These are phyloP conservation scores for Sinonovacula constricta DNA, from an alignment of 1,140 invertebrate genomes.

Conservation along the genomic window DNA sequence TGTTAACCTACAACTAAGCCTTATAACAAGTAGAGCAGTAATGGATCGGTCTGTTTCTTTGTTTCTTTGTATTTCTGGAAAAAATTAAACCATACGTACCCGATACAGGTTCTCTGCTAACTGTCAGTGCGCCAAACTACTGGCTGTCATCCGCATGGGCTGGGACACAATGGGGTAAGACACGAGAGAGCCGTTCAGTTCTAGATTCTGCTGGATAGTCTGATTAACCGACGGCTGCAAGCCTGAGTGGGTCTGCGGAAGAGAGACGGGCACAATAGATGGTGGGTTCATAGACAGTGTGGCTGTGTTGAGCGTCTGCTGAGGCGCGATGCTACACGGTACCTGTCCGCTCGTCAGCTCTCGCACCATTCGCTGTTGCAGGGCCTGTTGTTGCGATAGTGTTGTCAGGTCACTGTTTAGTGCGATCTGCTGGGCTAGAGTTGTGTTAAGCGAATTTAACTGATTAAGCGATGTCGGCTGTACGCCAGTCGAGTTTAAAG, in stretches of 20 bases:
- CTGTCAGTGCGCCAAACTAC: conserved; percentile 73
- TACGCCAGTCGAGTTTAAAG: conserved; percentile 54
- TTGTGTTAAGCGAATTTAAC: conserved; percentile 62
- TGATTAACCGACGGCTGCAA: conserved; percentile 49
- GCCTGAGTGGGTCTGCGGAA: conserved; percentile 61
- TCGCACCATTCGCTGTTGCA: conserved; percentile 65
- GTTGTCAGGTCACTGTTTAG: conserved; percentile 75
- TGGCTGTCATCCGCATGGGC: conserved; percentile 75
- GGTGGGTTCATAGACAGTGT: conserved; percentile 68
- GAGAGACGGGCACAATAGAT: conserved; percentile 72
- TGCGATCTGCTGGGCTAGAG: conserved; percentile 74
- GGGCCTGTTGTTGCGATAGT: conserved; percentile 67
- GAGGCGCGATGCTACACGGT: conserved; percentile 52
- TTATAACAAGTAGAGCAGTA: too few species aligned
- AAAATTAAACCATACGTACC: too few species aligned
- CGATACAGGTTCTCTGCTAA: too few species aligned
- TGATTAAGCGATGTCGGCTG: conserved; percentile 55
- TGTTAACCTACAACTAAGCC: too few species aligned
- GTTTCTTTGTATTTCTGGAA: too few species aligned
- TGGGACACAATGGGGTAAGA: conserved; percentile 87
- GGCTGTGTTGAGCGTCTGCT: conserved; percentile 61
- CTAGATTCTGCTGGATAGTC: conserved; percentile 48
- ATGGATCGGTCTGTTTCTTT: too few species aligned
- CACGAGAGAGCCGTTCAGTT: conserved; percentile 80
- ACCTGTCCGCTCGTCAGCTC: conserved; percentile 58